These are phyloP conservation scores for Prorops nasuta DNA, from an alignment of 1,140 invertebrate genomes.

Conservation along the genomic window DNA sequence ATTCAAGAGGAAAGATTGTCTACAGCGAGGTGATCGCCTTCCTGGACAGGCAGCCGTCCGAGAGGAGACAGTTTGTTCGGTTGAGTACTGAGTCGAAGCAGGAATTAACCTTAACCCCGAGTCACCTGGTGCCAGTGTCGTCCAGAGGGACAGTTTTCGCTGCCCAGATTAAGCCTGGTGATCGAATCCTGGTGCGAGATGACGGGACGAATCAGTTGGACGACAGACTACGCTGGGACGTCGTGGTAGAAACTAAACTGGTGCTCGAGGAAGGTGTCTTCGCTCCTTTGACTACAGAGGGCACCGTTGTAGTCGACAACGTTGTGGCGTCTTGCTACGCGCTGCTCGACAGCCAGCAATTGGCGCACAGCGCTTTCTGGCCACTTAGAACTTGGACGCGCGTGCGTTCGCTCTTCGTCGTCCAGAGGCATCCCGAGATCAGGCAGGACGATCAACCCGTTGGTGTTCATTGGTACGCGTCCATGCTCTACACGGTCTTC, in stretches of 20 bases:
- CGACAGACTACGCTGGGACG: conserved; percentile 55
- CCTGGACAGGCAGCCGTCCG: conserved; percentile 74
- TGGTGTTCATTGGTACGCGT: conserved; percentile 87
- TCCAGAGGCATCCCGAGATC: conserved; percentile 18
- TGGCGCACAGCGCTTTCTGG: conserved; percentile 82
- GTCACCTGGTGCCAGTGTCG: conserved; percentile 71
- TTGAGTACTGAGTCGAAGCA: conserved; percentile 70
- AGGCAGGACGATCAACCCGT: conserved; percentile 20
- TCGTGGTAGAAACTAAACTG: conserved; percentile 62
- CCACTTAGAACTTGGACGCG: conserved; percentile 69
- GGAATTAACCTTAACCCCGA: conserved; percentile 76
- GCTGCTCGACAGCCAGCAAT: conserved; percentile 75
- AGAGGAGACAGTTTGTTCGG: conserved; percentile 69
- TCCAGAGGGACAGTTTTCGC: conserved; percentile 61
- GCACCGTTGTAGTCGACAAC: conserved; percentile 87
- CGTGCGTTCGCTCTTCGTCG: conserved; percentile 39
- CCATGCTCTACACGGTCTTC: conserved; percentile 71
- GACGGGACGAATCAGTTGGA: conserved; percentile 52
- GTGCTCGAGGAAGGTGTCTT: conserved; percentile 72
- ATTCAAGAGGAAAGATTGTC: conserved; percentile 63
- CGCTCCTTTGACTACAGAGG: conserved; percentile 84
- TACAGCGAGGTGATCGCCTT: conserved; percentile 89
- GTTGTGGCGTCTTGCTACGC: conserved; percentile 95
- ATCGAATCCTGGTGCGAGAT: conserved; percentile 55
- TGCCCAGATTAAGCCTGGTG: conserved; percentile 57